Percentiles rank a stretch among this genome's conserved stretches.
These are phyloP conservation scores for Lasioglossum pauxillum DNA, from an alignment of 2,888 invertebrate species.

Conservation along the genomic window DNA sequence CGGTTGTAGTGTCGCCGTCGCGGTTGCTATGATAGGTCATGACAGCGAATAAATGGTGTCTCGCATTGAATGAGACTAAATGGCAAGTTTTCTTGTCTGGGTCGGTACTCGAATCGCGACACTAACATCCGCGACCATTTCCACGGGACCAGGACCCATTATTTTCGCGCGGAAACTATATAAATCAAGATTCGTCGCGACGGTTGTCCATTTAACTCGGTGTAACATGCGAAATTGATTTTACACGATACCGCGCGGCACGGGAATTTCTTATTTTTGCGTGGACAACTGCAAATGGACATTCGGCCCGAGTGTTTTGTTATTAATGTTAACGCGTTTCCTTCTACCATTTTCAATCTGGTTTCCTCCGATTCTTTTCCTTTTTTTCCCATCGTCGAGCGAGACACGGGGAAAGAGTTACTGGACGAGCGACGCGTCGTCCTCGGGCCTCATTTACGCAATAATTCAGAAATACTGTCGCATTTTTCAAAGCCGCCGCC, in stretches of 20 bases:
- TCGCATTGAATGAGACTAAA: slow-evolving; percentile 2
- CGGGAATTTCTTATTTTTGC: background rate
- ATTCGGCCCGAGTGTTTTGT: background rate
- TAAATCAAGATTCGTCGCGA: slow-evolving; percentile 9
- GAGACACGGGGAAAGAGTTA: background rate
- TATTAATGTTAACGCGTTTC: slow-evolving; percentile 7
- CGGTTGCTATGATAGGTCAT: slow-evolving; percentile 2
- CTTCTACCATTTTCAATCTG: slow-evolving; percentile 17
- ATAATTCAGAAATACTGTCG: slow-evolving; percentile 22
- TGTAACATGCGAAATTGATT: background rate
- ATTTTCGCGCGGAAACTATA: background rate
- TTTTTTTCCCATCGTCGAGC: background rate
- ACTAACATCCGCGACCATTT: background rate
- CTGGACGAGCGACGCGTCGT: slow-evolving; percentile 13
- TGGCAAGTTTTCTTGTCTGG: background rate
- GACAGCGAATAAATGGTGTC: slow-evolving; percentile 17
- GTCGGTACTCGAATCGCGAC: background rate
- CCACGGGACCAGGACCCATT: background rate
- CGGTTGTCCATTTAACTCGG: background rate
- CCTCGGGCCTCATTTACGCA: slow-evolving; percentile 3
- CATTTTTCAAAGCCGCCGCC: slow-evolving; percentile 50
- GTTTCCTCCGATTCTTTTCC: background rate
- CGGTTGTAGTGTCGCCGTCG: slow-evolving; percentile 3
- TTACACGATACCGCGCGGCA: background rate
- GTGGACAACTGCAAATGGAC: background rate